Evolutionary conservation across 1,140 invertebrate genomes (phyloP).

Genomic region (Aphelenchoides fujianensis): DNA sequence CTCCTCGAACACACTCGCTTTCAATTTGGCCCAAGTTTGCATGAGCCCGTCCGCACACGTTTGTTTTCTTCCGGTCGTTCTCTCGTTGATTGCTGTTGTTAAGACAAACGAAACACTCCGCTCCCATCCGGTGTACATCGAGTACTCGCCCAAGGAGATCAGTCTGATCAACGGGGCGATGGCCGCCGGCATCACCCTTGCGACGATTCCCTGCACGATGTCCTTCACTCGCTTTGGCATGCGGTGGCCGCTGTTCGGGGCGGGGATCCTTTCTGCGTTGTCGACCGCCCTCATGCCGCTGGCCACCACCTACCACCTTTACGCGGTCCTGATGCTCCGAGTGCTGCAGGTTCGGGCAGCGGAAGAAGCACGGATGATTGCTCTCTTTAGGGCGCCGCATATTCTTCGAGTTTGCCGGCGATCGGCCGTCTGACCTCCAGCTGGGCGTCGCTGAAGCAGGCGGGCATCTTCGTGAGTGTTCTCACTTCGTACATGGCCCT

Average conservation of each 20-base stretch:
- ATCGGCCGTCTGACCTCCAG: constrained; percentile 7
- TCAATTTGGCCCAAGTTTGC: constrained; percentile 24
- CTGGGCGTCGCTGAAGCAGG: constrained; percentile 23
- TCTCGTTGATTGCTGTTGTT: no score
- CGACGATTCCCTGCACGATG: constrained; percentile 15
- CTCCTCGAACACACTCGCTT: constrained; percentile 11
- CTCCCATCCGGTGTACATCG: not conserved
- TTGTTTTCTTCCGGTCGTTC: no score
- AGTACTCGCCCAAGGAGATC: constrained; percentile 12
- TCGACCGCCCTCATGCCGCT: constrained; percentile 14
- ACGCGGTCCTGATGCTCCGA: not conserved
- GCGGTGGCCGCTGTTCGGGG: not conserved
- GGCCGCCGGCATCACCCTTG: not conserved
- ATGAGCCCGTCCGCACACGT: constrained; percentile 4
- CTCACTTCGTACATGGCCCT: constrained; percentile 13
- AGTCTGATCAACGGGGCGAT: constrained; percentile 17
- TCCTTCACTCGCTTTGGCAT: constrained; percentile 8
- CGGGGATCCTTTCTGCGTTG: constrained; percentile 15
- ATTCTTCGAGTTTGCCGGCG: constrained; percentile 6
- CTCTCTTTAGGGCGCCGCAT: not conserved
- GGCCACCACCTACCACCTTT: not conserved
- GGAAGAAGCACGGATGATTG: no score
- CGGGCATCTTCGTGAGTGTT: constrained; percentile 13
- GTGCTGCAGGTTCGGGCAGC: not conserved
- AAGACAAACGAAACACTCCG: not conserved